Base-by-base conservation (phyloP, 2,113 vertebrate genomes). In the Melanerpes aurifrons region DNA sequence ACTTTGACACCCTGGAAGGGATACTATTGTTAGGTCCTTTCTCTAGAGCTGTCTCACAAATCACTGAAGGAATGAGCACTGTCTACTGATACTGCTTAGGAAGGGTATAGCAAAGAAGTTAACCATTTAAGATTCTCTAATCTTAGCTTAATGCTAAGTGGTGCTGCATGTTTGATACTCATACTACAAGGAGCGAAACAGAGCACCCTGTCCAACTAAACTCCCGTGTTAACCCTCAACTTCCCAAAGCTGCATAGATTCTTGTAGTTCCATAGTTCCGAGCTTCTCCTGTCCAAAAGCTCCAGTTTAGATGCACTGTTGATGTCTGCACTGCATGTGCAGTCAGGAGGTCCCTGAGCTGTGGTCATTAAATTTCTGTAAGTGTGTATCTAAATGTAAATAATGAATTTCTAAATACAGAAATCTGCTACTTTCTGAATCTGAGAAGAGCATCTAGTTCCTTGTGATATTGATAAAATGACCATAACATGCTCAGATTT, bases 41-140 rank as follows among this genome's bases (percentile, higher is more conserved):
- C 61, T 77, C 28, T 73, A 29, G 47, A 80, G 22, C 19, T 82
- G 35, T 56, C 25, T 86, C 53, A 31, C n/a, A 48, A 48, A 80
- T 10, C 35, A 22, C 37, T 59, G 40, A 61, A 62, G 50, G 40
- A 54, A 16, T 7, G 57, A 77, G 21, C 35, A 22, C n/a, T 71
- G 57, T 13, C 25, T 62, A 10, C 47, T 4, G 8, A 37, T 0
- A 0, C 35, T 61, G 13, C 0, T 2, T 16, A 54, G 72, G 53
- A 76, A 28, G 12, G 21, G 12, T 5, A 15, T 1, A 3, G 45
- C 75, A 61, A 10, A 50, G 43, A 31, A 45, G 4, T 32, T 53
- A 76, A 50, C 22, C 16, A n/a, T 25, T 53, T 50, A 21, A 86
- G 53, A 54, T 87, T 86, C 75, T 63, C n/a, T 5, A 22, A 2